Evolutionary conservation across 2,888 invertebrate genomes (phyloP), one percentile per base, ranked within the genome.

Genomic region (Lingula anatina): DNA sequence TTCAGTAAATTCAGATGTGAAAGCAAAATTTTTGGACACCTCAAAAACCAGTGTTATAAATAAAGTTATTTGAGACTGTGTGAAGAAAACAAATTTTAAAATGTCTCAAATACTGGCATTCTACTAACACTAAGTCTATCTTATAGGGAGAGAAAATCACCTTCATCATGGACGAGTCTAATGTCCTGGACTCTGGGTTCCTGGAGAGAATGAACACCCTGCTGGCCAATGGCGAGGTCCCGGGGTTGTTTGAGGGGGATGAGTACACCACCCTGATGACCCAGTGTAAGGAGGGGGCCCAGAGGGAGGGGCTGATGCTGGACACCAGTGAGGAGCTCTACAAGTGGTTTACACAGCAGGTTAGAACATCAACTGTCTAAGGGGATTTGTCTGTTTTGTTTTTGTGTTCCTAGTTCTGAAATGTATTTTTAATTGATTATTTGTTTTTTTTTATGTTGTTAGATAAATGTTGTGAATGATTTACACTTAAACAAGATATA

Each of bases 211-310:
- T 99, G 94, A 99, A 99, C 78, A 99, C 99, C 0, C 80, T 99
- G 46, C 79, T 99, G 57, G 99, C 99, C 50, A 99, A 99, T 76
- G 99, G 99, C 68, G 99, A 99, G 84, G 93, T 81, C 31, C 81
- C 81, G 1, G 81, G 81, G 37, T 62, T 81, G 62, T 80, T 81
- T 70, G 77, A 80, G 73, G 83, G 97, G 7, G 99, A 99, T 69
- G 99, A 99, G 74, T 95, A 95, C 75, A 94, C 96, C 2, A 96
- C 97, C 0, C 81, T 99, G 51, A 99, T 99, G 96, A 99, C 97
- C 0, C 99, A 99, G 76, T 99, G 99, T 77, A 99, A 99, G 77
- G 99, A 99, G 80, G 97, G 97, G 2, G 94, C 97, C 1, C 95
- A 95, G 73, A 83, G 96, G 51, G 96, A 97, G 79, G 99, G 99